Conservation (phyloP, 2,113 vertebrate species). For the Tragelaphus buxtoni region DNA sequence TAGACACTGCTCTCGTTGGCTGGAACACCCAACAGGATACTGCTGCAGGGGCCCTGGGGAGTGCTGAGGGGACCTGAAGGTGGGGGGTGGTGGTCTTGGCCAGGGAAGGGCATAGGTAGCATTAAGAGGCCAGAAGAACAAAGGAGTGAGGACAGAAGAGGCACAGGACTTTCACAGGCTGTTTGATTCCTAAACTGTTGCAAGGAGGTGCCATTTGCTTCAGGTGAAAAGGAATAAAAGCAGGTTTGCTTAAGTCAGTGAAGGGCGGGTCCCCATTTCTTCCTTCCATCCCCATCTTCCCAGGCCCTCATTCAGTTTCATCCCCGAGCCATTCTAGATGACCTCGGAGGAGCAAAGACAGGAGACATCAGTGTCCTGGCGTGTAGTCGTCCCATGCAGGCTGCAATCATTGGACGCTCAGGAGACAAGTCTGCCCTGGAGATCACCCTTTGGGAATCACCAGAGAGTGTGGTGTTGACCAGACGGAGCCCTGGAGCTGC, state of each 20-base stretch:
- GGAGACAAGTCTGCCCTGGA: background rate
- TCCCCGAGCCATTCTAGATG: background rate
- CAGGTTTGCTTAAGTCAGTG: background rate
- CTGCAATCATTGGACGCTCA: background rate
- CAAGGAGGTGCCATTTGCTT: background rate
- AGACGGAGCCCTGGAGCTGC: background rate
- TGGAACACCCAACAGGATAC: background rate
- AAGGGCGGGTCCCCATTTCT: rapidly evolving
- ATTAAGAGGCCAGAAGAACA: background rate
- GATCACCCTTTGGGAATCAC: background rate
- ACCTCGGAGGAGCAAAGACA: background rate
- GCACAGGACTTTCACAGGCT: background rate
- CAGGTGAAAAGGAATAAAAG: background rate
- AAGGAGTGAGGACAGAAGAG: background rate
- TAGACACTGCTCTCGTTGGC: background rate
- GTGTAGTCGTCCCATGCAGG: background rate
- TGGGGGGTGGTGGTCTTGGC: background rate
- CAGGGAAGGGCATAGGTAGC: rapidly evolving
- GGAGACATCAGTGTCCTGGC: background rate
- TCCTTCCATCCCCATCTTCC: background rate
- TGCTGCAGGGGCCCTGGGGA: background rate
- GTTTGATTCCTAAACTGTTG: too few species aligned
- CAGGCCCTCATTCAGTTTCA: background rate
- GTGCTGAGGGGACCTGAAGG: too few species aligned
- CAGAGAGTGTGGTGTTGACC: background rate